Evolutionary conservation across 64 coral and sea anemone genomes (phyloP).

Genomic region (Pachyseris speciosa): DNA sequence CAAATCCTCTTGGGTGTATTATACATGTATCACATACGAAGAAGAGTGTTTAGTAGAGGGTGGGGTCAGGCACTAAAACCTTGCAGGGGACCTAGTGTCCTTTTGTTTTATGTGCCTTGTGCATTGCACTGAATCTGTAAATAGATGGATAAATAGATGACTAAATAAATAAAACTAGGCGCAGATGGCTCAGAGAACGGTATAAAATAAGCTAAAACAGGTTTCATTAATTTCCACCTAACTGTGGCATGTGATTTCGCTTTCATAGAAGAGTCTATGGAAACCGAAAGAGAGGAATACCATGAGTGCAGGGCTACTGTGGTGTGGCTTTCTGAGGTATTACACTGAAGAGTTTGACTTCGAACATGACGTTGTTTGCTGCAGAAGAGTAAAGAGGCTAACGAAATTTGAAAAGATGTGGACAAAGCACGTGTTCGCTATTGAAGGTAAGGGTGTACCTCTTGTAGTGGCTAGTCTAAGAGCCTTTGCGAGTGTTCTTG

Average conservation of each 20-base stretch:
- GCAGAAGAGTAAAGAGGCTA: conserved; percentile 77
- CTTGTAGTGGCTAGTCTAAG: neutral
- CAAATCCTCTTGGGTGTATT: no score
- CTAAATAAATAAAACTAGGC: no score
- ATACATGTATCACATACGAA: no score
- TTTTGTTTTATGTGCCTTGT: no score
- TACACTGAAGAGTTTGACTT: conserved; percentile 94
- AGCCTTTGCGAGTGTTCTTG: neutral
- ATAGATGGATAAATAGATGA: no score
- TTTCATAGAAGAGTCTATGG: conserved; percentile 53
- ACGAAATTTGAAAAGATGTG: conserved; percentile 99
- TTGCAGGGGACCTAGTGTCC: no score
- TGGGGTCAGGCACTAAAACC: no score
- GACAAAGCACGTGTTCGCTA: conserved; percentile 83
- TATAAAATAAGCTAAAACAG: no score
- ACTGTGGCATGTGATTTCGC: neutral
- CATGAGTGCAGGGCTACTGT: conserved; percentile 70
- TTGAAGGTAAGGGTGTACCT: conserved; percentile 72
- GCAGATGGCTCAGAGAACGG: no score
- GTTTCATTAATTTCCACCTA: neutral
- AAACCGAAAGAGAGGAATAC: conserved; percentile 52
- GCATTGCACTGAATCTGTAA: no score
- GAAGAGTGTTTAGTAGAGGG: no score
- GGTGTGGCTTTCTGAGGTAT: conserved; percentile 88
- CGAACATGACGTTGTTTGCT: conserved; percentile 88